These are phyloP conservation scores for Heliconius aoede DNA, from an alignment of 2,888 invertebrate species.

Conservation along the genomic window DNA sequence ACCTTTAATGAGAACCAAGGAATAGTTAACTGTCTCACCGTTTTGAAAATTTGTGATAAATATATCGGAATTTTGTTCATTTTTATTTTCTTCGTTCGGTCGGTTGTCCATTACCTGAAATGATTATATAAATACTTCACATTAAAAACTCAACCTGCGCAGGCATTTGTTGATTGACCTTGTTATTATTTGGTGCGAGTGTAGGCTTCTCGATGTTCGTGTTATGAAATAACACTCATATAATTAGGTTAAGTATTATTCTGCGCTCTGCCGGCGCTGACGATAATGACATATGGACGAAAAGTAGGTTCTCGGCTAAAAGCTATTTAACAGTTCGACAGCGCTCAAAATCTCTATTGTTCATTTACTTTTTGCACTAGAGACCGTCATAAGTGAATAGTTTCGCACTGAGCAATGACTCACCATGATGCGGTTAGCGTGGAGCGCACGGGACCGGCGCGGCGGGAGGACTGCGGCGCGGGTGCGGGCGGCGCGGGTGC, in stretches of 20 bases:
- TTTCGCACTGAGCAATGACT: constrained; percentile 79
- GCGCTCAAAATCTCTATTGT: neutral
- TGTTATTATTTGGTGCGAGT: constrained; percentile 41
- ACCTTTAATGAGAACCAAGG: constrained; percentile 85
- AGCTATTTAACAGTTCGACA: constrained; percentile 19
- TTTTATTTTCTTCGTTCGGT: constrained; percentile 71
- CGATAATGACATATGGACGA: constrained; percentile 8
- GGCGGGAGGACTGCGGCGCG: constrained; percentile 78
- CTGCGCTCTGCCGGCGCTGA: constrained; percentile 21
- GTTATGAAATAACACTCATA: constrained; percentile 44
- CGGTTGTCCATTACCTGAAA: constrained; percentile 83
- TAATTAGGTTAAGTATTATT: constrained; percentile 53
- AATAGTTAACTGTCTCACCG: constrained; percentile 84
- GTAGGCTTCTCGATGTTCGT: constrained; percentile 45
- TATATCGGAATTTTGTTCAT: constrained; percentile 74
- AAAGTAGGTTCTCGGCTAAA: constrained; percentile 24
- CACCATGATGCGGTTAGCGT: constrained; percentile 81
- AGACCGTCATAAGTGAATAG: constrained; percentile 73
- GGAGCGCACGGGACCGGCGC: constrained; percentile 79
- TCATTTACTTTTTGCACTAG: constrained; percentile 40
- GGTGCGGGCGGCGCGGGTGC: constrained; percentile 57
- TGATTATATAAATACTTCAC: constrained; percentile 49
- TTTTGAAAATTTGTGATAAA: constrained; percentile 85
- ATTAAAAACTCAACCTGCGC: constrained; percentile 41
- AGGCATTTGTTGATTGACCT: constrained; percentile 40